phyloP scores from a whole-genome alignment of 2,113 vertebrate genomes.

The Tragelaphus strepsiceros region DNA sequence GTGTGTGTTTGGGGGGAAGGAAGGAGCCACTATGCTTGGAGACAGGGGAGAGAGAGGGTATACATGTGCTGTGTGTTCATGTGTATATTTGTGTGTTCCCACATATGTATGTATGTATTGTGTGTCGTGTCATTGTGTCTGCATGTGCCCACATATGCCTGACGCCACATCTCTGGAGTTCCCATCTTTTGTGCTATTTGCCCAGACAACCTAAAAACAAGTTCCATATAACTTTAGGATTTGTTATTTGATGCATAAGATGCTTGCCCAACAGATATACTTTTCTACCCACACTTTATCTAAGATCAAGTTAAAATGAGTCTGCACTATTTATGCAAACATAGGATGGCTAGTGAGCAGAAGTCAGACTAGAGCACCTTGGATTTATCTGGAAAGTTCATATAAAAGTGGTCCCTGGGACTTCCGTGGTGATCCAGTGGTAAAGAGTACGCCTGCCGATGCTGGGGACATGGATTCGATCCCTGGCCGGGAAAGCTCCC shows the following conservation, averaged over 20 bases:
- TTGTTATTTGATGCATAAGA: slow-evolving; percentile 45
- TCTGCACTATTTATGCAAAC: slow-evolving; percentile 50
- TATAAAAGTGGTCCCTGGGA: neutral
- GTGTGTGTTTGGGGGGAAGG: neutral
- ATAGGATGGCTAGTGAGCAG: neutral
- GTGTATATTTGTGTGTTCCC: neutral
- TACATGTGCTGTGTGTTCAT: neutral
- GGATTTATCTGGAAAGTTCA: neutral
- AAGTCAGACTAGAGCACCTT: neutral
- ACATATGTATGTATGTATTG: neutral
- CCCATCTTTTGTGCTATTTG: slow-evolving; percentile 15
- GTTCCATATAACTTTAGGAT: slow-evolving; percentile 46
- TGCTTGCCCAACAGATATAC: slow-evolving; percentile 46
- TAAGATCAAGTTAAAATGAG: slow-evolving; percentile 53
- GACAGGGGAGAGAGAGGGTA: neutral
- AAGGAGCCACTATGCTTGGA: neutral
- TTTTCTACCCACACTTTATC: slow-evolving; percentile 46
- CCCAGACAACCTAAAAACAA: slow-evolving; percentile 70
- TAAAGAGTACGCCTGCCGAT: neutral
- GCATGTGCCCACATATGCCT: neutral
- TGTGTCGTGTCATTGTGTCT: neutral
- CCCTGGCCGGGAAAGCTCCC: neutral
- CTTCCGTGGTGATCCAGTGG: neutral
- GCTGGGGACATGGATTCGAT: neutral
- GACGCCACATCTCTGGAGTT: neutral